A percentile compares a stretch with the other conserved stretches of the same genome.
Conservation (phyloP, 2,797 vertebrate genomes). For the Sus cebifrons region DNA sequence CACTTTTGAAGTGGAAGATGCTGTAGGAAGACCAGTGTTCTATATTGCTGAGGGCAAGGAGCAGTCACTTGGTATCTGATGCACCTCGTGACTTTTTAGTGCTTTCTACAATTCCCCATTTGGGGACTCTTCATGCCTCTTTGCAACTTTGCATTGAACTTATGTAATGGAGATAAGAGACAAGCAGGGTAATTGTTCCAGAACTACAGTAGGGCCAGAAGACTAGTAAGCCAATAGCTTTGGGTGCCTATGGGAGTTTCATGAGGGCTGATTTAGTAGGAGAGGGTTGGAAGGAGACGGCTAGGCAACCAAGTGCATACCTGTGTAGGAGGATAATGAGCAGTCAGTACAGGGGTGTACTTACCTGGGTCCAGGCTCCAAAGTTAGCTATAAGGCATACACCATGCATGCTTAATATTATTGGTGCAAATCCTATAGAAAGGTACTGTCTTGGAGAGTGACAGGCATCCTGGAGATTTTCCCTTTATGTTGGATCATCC, state of each 20-base stretch:
- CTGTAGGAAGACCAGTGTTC: constrained; percentile 10
- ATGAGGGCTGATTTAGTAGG: background rate
- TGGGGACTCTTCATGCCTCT: background rate
- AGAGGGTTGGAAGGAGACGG: background rate
- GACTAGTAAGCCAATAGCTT: background rate
- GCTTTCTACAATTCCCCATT: background rate
- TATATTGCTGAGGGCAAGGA: background rate
- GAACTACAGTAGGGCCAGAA: background rate
- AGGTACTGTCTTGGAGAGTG: background rate
- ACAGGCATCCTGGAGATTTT: background rate
- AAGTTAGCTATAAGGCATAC: background rate
- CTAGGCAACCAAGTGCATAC: background rate
- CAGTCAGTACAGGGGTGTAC: fast-evolving
- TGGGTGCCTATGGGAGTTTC: background rate
- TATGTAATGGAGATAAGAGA: background rate
- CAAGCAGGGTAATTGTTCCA: background rate
- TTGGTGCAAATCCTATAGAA: background rate
- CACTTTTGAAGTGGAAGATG: constrained; percentile 67
- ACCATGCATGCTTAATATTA: background rate
- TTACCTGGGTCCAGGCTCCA: background rate
- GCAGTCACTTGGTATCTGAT: background rate
- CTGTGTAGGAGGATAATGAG: background rate
- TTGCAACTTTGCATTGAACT: background rate
- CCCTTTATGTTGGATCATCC: background rate
- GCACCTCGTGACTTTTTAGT: constrained; percentile 11